Conservation (phyloP, 2,113 vertebrate genomes). For the Callaeas wilsoni region DNA sequence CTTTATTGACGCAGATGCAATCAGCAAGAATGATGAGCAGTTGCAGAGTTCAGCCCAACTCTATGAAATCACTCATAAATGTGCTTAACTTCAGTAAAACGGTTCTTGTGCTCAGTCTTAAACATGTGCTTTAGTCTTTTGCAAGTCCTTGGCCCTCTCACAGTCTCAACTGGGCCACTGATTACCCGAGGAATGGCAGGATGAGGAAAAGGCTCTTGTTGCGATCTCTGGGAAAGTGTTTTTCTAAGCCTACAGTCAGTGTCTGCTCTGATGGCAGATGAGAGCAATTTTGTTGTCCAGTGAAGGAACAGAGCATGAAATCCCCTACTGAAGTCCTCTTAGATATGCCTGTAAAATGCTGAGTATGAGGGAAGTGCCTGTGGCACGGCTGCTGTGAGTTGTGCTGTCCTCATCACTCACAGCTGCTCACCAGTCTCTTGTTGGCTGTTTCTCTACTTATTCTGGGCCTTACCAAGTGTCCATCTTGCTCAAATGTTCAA, state of each 20-base stretch:
- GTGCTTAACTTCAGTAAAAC: background rate
- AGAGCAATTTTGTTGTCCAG: background rate
- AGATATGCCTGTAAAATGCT: background rate
- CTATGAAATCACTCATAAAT: background rate
- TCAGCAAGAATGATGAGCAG: background rate
- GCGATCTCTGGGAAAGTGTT: background rate
- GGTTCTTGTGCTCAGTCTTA: background rate
- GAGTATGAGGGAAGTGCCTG: background rate
- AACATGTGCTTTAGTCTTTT: background rate
- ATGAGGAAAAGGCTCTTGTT: background rate
- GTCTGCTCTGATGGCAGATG: slow-evolving; percentile 5
- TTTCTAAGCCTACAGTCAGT: background rate
- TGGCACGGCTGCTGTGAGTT: accelerated
- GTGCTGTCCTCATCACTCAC: background rate
- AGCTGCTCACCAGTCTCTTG: background rate
- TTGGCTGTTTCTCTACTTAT: background rate
- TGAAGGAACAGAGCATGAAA: background rate
- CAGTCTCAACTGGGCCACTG: background rate
- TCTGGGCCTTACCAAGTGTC: background rate
- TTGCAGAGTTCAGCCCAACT: background rate
- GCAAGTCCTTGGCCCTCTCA: background rate
- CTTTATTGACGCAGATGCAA: background rate
- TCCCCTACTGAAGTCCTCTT: background rate
- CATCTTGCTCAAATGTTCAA: background rate
- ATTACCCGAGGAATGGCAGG: background rate